Conservation (phyloP, 2,113 vertebrate species). For the Conger conger region DNA sequence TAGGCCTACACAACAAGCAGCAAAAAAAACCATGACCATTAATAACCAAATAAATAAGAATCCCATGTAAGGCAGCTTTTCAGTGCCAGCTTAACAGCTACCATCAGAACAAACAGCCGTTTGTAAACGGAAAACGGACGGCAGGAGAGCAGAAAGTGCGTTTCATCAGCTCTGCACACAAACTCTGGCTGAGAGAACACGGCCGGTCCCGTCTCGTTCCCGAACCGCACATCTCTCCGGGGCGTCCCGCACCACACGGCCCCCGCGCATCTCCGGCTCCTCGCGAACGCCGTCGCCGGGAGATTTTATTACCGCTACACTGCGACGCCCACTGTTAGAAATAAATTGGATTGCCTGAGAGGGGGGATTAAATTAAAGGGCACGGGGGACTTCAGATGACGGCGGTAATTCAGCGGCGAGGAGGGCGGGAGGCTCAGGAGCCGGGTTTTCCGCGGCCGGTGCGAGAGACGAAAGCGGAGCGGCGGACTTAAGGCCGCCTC, state of each 20-base stretch:
- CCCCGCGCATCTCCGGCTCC: background rate
- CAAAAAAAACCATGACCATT: too few relatives aligned
- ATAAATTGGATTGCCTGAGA: slow-evolving; percentile 13
- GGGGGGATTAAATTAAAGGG: slow-evolving; percentile 6
- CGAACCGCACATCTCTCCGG: background rate
- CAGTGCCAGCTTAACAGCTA: background rate
- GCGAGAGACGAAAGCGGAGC: background rate
- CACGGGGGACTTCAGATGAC: background rate
- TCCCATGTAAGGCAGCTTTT: background rate
- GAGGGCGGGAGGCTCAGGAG: background rate
- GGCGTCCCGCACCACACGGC: background rate
- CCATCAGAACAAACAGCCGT: background rate
- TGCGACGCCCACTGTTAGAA: slow-evolving; percentile 10
- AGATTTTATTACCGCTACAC: background rate
- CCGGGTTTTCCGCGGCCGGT: background rate
- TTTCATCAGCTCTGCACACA: background rate
- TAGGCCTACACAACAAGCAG: background rate
- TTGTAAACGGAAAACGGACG: background rate
- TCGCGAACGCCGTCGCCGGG: background rate
- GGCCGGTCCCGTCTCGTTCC: background rate
- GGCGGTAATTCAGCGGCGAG: background rate
- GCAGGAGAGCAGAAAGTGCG: too few relatives aligned
- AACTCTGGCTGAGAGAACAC: background rate
- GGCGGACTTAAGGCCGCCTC: background rate
- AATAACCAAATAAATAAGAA: too few relatives aligned